A percentile compares a stretch with the other conserved stretches of the same genome.
Conservation (phyloP, 2,113 vertebrate species). For the Menidia beryllina region DNA sequence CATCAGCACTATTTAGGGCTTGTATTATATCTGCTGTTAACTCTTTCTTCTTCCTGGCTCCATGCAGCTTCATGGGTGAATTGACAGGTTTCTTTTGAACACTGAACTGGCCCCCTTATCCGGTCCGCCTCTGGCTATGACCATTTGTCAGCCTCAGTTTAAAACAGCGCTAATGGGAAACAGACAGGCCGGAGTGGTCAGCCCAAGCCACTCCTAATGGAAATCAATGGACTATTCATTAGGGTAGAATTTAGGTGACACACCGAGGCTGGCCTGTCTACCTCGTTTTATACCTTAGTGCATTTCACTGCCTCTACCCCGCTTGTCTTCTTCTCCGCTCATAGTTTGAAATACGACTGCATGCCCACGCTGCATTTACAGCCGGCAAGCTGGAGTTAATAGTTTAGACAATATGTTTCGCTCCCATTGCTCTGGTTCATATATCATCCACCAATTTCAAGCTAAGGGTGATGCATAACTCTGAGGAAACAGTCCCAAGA, state of each 20-base stretch:
- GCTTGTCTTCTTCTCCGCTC: conserved; percentile 28
- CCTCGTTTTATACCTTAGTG: conserved; percentile 53
- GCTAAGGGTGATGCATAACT: not conserved
- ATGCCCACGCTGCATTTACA: conserved; percentile 23
- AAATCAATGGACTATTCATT: conserved; percentile 89
- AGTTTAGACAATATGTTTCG: conserved; percentile 41
- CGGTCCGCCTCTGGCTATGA: conserved; percentile 38
- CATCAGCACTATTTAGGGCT: conserved; percentile 10
- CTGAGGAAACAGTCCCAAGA: not conserved
- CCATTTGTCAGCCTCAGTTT: conserved; percentile 67
- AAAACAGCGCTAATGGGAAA: conserved; percentile 80
- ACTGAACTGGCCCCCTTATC: conserved; percentile 7
- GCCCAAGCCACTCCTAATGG: conserved; percentile 70
- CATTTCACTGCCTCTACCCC: conserved; percentile 23
- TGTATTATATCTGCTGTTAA: not conserved
- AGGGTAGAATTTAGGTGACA: conserved; percentile 77
- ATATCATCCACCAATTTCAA: conserved; percentile 27
- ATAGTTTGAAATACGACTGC: conserved; percentile 57
- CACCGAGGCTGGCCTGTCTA: conserved; percentile 34
- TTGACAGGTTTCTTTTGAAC: conserved; percentile 40
- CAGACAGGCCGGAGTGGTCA: conserved; percentile 78
- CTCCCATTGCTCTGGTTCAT: conserved; percentile 19
- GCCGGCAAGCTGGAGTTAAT: conserved; percentile 50
- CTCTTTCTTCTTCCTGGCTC: not conserved
- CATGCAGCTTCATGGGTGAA: conserved; percentile 36